Percentiles rank a stretch among this genome's conserved stretches.
These are phyloP conservation scores for Maniola hyperantus DNA, from an alignment of 2,888 invertebrate genomes.

Conservation along the genomic window DNA sequence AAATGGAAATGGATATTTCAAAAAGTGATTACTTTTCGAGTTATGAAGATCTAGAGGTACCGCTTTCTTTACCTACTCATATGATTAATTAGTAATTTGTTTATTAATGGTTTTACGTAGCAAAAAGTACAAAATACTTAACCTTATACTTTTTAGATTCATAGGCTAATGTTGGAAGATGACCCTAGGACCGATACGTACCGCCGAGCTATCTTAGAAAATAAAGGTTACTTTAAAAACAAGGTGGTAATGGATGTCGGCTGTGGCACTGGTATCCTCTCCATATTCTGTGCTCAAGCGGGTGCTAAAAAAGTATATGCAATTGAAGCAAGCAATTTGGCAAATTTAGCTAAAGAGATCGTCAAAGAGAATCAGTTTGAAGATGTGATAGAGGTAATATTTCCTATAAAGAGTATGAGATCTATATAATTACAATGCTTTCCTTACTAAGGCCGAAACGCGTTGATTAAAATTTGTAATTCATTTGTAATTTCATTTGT, in stretches of 20 bases:
- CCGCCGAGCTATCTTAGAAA: constrained; percentile 88
- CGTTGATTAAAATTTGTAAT: no score
- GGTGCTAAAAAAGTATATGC: constrained; percentile 95
- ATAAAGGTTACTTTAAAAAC: constrained; percentile 85
- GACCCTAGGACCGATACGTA: constrained; percentile 89
- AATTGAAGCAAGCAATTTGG: constrained; percentile 90
- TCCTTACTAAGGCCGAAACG: not conserved
- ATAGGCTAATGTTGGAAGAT: constrained; percentile 76
- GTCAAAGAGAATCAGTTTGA: constrained; percentile 87
- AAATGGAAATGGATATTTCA: constrained; percentile 49
- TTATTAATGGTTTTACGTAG: constrained; percentile 63
- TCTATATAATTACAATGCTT: not conserved
- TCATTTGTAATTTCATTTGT: no score
- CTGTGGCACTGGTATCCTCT: constrained; percentile 93
- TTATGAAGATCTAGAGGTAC: constrained; percentile 90
- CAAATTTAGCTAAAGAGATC: constrained; percentile 84
- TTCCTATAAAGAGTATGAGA: not conserved
- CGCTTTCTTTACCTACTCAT: constrained; percentile 22
- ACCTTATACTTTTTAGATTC: constrained; percentile 8
- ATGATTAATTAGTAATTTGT: no score
- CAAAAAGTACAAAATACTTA: no score
- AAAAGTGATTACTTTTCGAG: constrained; percentile 85
- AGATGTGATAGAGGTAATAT: constrained; percentile 84
- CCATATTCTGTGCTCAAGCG: constrained; percentile 93
- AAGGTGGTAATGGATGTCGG: constrained; percentile 94